phyloP scores from a whole-genome alignment of 2,888 invertebrate species.

The Ernsta delagoae region DNA sequence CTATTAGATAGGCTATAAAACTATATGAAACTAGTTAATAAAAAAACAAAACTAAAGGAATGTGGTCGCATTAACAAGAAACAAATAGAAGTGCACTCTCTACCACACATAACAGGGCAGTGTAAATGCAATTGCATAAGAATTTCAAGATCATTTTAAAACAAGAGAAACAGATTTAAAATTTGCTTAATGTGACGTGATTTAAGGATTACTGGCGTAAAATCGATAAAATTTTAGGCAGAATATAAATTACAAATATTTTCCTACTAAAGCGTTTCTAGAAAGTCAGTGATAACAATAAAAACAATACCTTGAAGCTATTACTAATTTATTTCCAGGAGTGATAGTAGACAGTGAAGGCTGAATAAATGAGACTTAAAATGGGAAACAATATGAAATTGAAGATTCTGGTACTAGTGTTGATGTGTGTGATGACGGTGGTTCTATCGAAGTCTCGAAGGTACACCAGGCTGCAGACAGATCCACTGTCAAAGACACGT shows the following conservation, averaged over 20 bases:
- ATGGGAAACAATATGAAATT: conserved; percentile 54
- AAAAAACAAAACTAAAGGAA: conserved; percentile 16
- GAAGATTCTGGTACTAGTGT: conserved; percentile 58
- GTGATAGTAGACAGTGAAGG: conserved; percentile 35
- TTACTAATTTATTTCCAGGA: conserved; percentile 42
- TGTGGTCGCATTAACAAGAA: conserved; percentile 25
- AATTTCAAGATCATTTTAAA: conserved; percentile 19
- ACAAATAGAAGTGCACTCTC: conserved; percentile 16
- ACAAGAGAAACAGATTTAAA: neutral
- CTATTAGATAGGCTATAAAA: neutral
- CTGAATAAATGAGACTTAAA: conserved; percentile 32
- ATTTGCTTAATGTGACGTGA: neutral
- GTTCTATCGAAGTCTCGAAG: conserved; percentile 63
- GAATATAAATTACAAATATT: too few relatives aligned
- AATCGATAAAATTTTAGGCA: too few relatives aligned
- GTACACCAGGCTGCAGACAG: conserved; percentile 71
- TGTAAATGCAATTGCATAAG: conserved; percentile 17
- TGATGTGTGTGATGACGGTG: conserved; percentile 54
- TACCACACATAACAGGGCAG: conserved; percentile 25
- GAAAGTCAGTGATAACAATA: too few relatives aligned
- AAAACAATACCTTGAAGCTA: neutral
- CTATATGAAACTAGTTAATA: conserved; percentile 2
- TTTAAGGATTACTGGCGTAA: too few relatives aligned
- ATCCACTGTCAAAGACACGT: conserved; percentile 84
- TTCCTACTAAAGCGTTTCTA: too few relatives aligned